Conservation (phyloP, 2,888 invertebrate genomes). For the Nipponacmea schrenckii region DNA sequence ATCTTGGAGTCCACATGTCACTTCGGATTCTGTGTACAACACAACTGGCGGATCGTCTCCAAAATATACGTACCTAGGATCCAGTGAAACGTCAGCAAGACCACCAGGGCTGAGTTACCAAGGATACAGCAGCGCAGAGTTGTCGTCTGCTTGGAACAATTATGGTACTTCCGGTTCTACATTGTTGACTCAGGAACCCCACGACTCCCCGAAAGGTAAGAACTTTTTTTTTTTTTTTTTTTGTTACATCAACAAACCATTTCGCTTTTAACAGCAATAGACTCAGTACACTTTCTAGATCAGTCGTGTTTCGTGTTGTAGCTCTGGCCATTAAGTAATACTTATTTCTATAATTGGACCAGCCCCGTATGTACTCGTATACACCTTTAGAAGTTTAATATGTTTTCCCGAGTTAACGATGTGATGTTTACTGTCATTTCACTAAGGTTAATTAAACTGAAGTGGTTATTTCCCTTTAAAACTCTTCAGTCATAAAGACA, state of each 20-base stretch:
- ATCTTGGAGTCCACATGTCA: conserved; percentile 9
- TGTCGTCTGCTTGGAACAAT: conserved; percentile 23
- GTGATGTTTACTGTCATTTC: too few relatives aligned
- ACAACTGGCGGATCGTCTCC: conserved; percentile 16
- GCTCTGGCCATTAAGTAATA: too few relatives aligned
- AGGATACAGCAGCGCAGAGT: conserved; percentile 32
- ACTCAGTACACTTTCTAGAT: too few relatives aligned
- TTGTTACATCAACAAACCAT: neutral
- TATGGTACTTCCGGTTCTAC: neutral
- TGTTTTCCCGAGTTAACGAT: too few relatives aligned
- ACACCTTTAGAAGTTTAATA: too few relatives aligned
- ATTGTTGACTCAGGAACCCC: neutral
- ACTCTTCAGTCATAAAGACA: too few relatives aligned
- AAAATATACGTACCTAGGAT: conserved; percentile 10
- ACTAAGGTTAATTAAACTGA: too few relatives aligned
- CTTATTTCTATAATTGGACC: too few relatives aligned
- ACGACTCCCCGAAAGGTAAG: conserved; percentile 11
- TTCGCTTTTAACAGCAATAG: too few relatives aligned
- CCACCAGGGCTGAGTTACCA: conserved; percentile 23
- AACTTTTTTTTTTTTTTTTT: neutral
- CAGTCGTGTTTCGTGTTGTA: too few relatives aligned
- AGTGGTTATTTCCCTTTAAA: too few relatives aligned
- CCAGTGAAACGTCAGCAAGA: conserved; percentile 17
- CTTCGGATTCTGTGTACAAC: conserved; percentile 13
- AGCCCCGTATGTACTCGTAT: too few relatives aligned